Conservation (phyloP, 2,797 vertebrate species). For the Tarsius wallacei region DNA sequence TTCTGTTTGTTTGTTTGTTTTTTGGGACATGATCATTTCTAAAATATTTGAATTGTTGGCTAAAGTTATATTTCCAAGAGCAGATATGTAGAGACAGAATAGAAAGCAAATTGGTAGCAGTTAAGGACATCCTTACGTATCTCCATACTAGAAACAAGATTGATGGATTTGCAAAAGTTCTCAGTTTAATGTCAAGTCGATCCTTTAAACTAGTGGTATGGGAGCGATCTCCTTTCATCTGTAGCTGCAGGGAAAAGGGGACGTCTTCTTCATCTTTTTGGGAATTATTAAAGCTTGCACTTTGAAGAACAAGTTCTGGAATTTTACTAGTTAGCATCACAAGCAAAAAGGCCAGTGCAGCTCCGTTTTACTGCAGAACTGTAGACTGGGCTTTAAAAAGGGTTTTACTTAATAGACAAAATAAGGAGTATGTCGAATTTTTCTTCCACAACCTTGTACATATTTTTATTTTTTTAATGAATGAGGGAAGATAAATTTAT, state of each 20-base stretch:
- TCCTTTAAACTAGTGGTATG: not conserved
- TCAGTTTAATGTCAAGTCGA: not conserved
- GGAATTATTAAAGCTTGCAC: not conserved
- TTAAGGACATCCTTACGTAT: not conserved
- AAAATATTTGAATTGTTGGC: slow-evolving; percentile 45
- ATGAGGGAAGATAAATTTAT: too few species aligned
- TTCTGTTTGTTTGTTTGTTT: not conserved
- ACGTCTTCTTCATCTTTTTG: not conserved
- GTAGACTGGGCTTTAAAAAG: not conserved
- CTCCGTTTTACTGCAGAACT: not conserved
- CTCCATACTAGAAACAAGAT: not conserved
- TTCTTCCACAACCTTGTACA: not conserved
- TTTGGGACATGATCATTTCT: not conserved
- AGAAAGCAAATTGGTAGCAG: not conserved
- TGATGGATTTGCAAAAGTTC: not conserved
- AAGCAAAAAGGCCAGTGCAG: not conserved
- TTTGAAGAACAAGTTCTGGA: not conserved
- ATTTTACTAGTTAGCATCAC: not conserved
- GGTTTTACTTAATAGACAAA: not conserved
- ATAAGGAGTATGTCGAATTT: not conserved
- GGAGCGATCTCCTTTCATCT: not conserved
- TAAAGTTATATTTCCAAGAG: slow-evolving; percentile 30
- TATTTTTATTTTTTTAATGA: not conserved
- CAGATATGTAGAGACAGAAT: not conserved
- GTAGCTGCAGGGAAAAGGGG: too few species aligned